phyloP scores from a whole-genome alignment of 2,113 vertebrate species.

The Neoarius graeffei region DNA sequence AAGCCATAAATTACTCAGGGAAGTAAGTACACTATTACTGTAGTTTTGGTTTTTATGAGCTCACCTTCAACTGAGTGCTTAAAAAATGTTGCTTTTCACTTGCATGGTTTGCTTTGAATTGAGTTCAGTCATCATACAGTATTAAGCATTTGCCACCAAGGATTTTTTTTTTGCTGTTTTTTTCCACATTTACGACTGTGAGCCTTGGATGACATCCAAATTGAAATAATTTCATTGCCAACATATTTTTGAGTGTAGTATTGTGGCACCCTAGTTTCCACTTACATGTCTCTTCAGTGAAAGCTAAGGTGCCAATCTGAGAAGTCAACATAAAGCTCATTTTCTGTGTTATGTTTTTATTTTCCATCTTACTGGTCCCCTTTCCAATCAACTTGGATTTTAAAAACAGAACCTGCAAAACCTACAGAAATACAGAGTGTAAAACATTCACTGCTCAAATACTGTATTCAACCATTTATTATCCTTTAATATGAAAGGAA shows the following conservation, averaged over 20 bases:
- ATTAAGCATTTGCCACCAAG: background rate
- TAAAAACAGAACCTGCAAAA: background rate
- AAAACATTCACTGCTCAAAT: background rate
- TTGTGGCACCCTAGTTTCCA: background rate
- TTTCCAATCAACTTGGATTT: background rate
- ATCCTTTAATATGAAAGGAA: background rate
- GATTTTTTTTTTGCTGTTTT: no score
- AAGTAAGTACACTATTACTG: background rate
- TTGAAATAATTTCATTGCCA: background rate
- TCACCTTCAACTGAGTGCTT: background rate
- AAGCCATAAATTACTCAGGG: conserved; percentile 1
- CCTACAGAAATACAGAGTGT: background rate
- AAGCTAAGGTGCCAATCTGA: background rate
- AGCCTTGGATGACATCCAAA: background rate
- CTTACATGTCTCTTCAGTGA: background rate
- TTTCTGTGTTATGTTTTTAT: background rate
- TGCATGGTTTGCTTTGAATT: background rate
- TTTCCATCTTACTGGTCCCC: background rate
- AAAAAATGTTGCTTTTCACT: background rate
- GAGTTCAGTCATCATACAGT: background rate
- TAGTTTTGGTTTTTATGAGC: background rate
- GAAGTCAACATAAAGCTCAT: background rate
- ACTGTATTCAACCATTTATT: background rate
- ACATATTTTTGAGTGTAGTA: background rate
- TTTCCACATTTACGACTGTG: background rate